Base-by-base conservation (phyloP, 2,888 invertebrate genomes). In the Eurytoma adleriae region DNA sequence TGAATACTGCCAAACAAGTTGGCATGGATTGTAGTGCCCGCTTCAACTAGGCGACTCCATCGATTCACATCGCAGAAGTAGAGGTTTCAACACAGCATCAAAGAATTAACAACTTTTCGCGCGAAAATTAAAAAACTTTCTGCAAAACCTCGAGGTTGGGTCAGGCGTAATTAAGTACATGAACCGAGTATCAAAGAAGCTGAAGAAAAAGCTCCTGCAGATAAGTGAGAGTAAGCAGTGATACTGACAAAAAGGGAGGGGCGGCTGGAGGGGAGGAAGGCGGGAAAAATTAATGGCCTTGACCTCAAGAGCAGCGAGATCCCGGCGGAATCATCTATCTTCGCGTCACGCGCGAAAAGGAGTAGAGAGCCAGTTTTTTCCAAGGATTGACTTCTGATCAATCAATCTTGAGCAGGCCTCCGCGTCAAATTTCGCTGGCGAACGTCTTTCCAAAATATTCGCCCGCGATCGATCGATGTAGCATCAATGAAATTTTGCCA, bases 301-400 rank as follows among this genome's bases (percentile, higher is more conserved):
- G 75, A 71, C 70, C 66, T 62, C 59, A 20, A 66, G 59, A 72
- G 68, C 64, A n/a, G 48, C 24, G 2, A 54, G 62, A 40, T 1
- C 52, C 40, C 18, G 18, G n/a, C 20, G 57, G 40, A 40, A 70
- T 74, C 69, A 79, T 79, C 69, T 30, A 79, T 79, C 71, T 78
- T 78, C 59, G 52, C 54, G 78, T 78, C 72, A 78, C 48, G 56
- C 0, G 14, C 27, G 3, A 14, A 13, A n/a, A 20, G 62, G 27
- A 54, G 18, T 57, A 13, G 59, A 40, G 73, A 64, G 56, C 70
- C 40, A 3, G 40, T 40, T 40, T 40, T 70, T 70, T 74, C 70
- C 40, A 57, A 79, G 52, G 70, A 79, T 75, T 75, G 75, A 79
- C 79, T 79, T 70, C 64, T 79, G 70, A 79, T 79, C 79, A 59